These are phyloP conservation scores for Acanthosoma haemorrhoidale DNA, from an alignment of 2,888 invertebrate species.

Conservation along the genomic window DNA sequence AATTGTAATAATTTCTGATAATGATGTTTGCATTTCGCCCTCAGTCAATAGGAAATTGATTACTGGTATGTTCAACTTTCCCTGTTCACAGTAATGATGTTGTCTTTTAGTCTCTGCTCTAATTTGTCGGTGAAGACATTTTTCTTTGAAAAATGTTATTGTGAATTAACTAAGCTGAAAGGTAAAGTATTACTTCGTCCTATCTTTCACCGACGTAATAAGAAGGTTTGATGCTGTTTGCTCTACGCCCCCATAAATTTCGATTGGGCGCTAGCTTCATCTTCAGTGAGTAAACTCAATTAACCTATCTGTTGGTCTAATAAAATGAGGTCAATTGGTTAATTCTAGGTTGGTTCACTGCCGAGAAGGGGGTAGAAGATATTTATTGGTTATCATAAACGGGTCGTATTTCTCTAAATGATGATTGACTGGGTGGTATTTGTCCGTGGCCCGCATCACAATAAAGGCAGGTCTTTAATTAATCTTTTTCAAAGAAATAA, in stretches of 20 bases:
- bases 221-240: background rate
- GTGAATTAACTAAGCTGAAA: too few species aligned
- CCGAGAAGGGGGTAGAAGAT: background rate
- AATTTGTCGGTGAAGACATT: too few species aligned
- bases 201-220: too few species aligned
- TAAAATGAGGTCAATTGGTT: slow-evolving; percentile 2
- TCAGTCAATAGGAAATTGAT: too few species aligned
- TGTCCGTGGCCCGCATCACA: background rate
- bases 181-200: too few species aligned
- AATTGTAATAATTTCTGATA: too few species aligned
- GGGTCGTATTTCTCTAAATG: background rate
- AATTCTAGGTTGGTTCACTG: background rate
- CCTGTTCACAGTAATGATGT: too few species aligned
- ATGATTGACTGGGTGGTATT: background rate
- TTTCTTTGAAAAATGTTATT: too few species aligned
- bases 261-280: background rate
- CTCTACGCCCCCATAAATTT: background rate
- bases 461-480: background rate
- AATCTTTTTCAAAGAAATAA: too few species aligned
- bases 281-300: slow-evolving; percentile 2
- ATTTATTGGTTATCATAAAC: background rate
- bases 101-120: too few species aligned
- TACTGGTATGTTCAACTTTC: too few species aligned
- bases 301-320: background rate
- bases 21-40: too few species aligned